Evolutionary conservation across 2,113 vertebrate species (phyloP).

Genomic region (Arothron firmamentum): DNA sequence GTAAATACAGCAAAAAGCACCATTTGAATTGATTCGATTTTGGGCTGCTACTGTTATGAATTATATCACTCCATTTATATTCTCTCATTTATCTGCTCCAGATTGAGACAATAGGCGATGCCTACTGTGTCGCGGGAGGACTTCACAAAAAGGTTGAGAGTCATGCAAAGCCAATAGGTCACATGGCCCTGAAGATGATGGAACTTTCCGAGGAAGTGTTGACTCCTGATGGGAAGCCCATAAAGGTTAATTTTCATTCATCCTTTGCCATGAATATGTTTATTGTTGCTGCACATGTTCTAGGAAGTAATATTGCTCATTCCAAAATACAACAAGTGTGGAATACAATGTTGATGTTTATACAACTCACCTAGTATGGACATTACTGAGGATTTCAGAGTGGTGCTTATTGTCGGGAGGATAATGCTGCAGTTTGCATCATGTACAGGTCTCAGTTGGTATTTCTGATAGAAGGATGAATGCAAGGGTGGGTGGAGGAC

Average conservation of each 20-base stretch:
- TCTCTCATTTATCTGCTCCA: constrained; percentile 62
- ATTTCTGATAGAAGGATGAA: too few relatives aligned
- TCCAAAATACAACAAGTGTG: too few relatives aligned
- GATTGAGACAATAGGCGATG: constrained; percentile 99
- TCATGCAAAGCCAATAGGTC: constrained; percentile 92
- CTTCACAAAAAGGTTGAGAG: constrained; percentile 94
- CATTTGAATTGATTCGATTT: too few relatives aligned
- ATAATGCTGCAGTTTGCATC: background rate
- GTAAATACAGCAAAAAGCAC: too few relatives aligned
- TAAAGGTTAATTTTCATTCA: constrained; percentile 81
- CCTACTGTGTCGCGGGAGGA: constrained; percentile 94
- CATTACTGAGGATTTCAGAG: background rate
- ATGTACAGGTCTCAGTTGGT: background rate
- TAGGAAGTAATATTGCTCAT: too few relatives aligned
- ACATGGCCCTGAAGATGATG: constrained; percentile 99
- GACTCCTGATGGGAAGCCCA: constrained; percentile 91
- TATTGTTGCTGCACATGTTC: background rate
- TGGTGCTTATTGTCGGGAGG: background rate
- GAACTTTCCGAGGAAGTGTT: constrained; percentile 96
- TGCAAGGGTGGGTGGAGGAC: background rate
- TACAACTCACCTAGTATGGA: too few relatives aligned
- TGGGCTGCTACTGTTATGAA: background rate
- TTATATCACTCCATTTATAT: background rate
- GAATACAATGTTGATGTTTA: background rate
- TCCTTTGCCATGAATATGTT: background rate